Conservation (phyloP, 1,140 invertebrate species). For the Eubasilissa regina region DNA sequence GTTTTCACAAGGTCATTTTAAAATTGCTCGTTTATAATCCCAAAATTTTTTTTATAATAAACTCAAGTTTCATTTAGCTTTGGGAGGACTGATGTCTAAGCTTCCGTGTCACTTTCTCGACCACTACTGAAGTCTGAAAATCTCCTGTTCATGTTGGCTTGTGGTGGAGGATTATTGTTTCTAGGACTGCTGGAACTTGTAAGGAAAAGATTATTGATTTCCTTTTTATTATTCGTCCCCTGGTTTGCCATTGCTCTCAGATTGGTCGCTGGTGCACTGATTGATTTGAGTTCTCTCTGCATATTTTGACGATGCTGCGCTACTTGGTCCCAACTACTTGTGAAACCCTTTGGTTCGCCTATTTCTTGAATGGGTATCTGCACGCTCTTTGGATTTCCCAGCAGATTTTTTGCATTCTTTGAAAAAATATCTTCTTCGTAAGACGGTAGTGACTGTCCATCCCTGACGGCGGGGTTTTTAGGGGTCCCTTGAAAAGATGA, state of each 20-base stretch:
- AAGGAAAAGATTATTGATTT: constrained; percentile 27
- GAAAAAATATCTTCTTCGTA: constrained; percentile 20
- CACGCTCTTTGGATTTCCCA: background rate
- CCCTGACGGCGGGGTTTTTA: constrained; percentile 14
- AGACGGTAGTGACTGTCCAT: constrained; percentile 14
- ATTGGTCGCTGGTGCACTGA: constrained; percentile 40
- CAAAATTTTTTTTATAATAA: no score
- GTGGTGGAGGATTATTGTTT: background rate
- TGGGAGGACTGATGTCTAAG: background rate
- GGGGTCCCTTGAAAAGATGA: constrained; percentile 63
- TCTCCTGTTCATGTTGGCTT: background rate
- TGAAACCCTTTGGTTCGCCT: constrained; percentile 27
- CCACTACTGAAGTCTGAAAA: constrained; percentile 27
- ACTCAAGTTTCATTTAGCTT: no score
- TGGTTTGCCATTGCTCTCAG: constrained; percentile 49
- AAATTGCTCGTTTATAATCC: no score
- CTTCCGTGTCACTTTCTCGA: constrained; percentile 53
- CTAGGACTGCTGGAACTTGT: constrained; percentile 36
- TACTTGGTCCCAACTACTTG: constrained; percentile 69
- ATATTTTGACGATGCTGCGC: constrained; percentile 67
- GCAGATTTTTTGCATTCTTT: background rate
- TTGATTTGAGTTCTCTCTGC: constrained; percentile 45
- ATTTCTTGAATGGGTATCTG: background rate
- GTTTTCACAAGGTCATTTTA: no score
- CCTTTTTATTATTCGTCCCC: constrained; percentile 20